Base-by-base conservation (phyloP, 2,888 invertebrate species). In the Unio delphinus region DNA sequence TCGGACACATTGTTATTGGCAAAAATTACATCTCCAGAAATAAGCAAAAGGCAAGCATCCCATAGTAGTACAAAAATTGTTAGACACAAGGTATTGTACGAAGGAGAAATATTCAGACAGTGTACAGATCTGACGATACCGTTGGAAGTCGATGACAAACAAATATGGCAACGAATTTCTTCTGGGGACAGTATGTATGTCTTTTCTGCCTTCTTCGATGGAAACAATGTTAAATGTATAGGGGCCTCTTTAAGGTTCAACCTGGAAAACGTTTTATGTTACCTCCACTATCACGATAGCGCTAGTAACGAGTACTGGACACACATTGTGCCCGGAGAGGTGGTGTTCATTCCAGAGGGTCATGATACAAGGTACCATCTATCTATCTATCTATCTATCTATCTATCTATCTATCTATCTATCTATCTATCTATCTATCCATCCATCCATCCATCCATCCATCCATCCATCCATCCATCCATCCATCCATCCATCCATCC, bases 131-230 rank as follows among this genome's bases (percentile, higher is more conserved):
- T 73, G 1, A 56, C 34, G n/a, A 28, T 61, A 6, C 73, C 73
- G n/a, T 45, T 18, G 8, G 54, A 57, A 7, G 69, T 69, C 54
- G n/a, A 17, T 15, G 72, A 69, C 59, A 55, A 17, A 17, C 69
- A 73, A 60, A 56, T 26, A 17, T 73, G 64, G 45, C 69, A 73
- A 54, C 61, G 23, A 59, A 61, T 73, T 30, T 61, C 60, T 30
- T 57, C 55, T 7, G 23, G 18, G 11, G 18, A 58, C 20, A 34
- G 15, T 1, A 15, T 62, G 60, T 71, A 69, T 30, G 74, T 71
- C 23, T 72, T 74, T 56, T 74, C 74, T 2, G 74, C 74, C 18
- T 69, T 70, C 61, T 69, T 61, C 23, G 74, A 74, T 63, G 65
- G 55, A 55, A 59, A 64, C 17, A 62, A 65, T 18, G 66, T 74